phyloP scores from a whole-genome alignment of 2,888 invertebrate species.

The Eupsilia transversa region DNA sequence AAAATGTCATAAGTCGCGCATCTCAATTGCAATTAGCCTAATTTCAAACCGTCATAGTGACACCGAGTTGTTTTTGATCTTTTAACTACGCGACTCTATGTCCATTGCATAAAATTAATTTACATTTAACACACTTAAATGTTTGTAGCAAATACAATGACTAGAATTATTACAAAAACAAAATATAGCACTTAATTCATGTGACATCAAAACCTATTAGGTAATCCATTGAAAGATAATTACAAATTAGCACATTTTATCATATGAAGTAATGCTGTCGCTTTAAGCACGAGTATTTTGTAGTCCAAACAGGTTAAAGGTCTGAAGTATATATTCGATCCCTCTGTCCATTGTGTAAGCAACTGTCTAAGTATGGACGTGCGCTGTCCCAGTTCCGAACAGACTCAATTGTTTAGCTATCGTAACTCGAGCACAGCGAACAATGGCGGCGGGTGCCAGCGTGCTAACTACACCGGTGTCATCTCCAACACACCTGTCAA shows the following conservation, averaged over 20 bases:
- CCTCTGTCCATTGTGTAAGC: conserved; percentile 54
- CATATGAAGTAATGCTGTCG: conserved; percentile 40
- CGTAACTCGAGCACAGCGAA: conserved; percentile 62
- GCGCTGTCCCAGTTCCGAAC: conserved; percentile 68
- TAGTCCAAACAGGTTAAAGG: conserved; percentile 56
- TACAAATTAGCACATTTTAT: conserved; percentile 45
- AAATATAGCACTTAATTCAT: conserved; percentile 64
- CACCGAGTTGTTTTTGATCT: conserved; percentile 26
- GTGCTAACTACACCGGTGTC: conserved; percentile 52
- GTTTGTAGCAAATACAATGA: conserved; percentile 82
- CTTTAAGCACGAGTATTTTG: conserved; percentile 39
- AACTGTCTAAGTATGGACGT: conserved; percentile 34
- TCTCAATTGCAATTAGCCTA: conserved; percentile 24
- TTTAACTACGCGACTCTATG: conserved; percentile 46
- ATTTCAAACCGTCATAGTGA: conserved; percentile 15
- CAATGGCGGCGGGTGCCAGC: conserved; percentile 52
- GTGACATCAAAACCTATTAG: conserved; percentile 47
- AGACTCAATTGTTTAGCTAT: conserved; percentile 70
- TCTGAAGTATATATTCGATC: conserved; percentile 42
- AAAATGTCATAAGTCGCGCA: conserved; percentile 39
- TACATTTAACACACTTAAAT: conserved; percentile 72
- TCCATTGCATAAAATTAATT: conserved; percentile 66
- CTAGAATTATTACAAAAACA: conserved; percentile 81
- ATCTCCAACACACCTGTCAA: conserved; percentile 35
- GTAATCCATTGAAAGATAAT: conserved; percentile 39